Evolutionary conservation across 2,797 vertebrate genomes (phyloP).

Genomic region (Phataginus tetradactyla): DNA sequence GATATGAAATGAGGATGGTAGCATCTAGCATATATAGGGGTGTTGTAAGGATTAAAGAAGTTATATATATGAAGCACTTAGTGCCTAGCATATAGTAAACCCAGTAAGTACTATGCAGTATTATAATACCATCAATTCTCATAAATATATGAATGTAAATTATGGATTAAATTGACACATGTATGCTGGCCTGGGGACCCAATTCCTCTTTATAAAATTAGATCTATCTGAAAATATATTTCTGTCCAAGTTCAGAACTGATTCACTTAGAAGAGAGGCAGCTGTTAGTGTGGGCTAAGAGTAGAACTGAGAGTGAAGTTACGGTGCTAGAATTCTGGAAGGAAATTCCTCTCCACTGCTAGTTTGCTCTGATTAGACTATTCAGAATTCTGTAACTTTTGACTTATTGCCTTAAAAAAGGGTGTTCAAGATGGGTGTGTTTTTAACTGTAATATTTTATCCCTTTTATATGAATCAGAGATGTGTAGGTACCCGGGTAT

Average conservation of each 20-base stretch:
- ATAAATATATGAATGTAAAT: background rate
- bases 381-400: background rate
- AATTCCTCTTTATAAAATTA: background rate
- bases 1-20: background rate
- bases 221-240: background rate
- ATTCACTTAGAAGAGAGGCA: background rate
- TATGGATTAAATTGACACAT: background rate
- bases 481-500: background rate
- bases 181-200: background rate
- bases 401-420: background rate
- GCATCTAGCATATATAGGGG: background rate
- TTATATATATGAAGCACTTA: background rate
- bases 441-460: conserved; percentile 9
- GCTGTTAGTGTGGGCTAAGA: background rate
- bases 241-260: conserved; percentile 24
- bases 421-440: background rate
- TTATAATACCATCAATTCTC: background rate
- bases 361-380: background rate
- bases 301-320: background rate
- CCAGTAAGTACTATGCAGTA: background rate
- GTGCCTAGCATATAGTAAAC: background rate
- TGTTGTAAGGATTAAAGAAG: background rate
- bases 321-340: background rate
- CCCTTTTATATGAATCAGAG: background rate
- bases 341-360: background rate